A percentile compares a stretch with the other conserved stretches of the same genome.
These are phyloP conservation scores for Drosophila engyochracea DNA, from an alignment of 2,888 invertebrate species.

Conservation along the genomic window DNA sequence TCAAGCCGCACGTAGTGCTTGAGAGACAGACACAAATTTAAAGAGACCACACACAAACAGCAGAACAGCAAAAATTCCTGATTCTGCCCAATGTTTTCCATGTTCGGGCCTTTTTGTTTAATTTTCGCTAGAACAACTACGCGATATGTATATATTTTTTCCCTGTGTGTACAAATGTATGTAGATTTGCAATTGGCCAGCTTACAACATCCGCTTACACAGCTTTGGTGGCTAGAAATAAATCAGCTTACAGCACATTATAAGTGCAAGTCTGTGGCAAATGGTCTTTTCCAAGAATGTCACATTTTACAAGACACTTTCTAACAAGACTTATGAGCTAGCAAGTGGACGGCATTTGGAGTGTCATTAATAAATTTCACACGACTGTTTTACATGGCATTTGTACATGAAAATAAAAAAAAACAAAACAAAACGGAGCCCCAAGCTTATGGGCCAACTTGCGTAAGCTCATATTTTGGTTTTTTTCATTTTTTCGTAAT, in stretches of 20 bases:
- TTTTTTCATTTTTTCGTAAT: not conserved
- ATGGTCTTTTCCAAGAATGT: conserved; percentile 62
- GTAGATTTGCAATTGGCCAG: conserved; percentile 27
- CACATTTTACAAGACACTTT: conserved; percentile 55
- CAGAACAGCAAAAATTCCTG: conserved; percentile 23
- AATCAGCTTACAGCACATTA: conserved; percentile 75
- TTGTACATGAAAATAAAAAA: conserved; percentile 41
- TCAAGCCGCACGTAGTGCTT: conserved; percentile 63
- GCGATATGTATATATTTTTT: not conserved
- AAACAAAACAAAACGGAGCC: conserved; percentile 1
- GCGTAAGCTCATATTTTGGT: conserved; percentile 69
- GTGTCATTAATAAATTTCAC: conserved; percentile 73
- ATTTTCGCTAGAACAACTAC: conserved; percentile 61
- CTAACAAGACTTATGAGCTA: conserved; percentile 61
- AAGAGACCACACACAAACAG: conserved; percentile 59
- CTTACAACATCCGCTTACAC: conserved; percentile 39
- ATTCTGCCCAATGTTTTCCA: conserved; percentile 26
- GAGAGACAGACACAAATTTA: conserved; percentile 13
- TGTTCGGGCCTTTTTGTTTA: conserved; percentile 21
- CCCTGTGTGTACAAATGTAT: not conserved
- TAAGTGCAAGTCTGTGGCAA: conserved; percentile 41
- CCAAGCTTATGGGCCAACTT: conserved; percentile 21
- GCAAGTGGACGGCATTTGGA: conserved; percentile 34
- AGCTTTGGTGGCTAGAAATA: conserved; percentile 37
- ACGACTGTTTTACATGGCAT: conserved; percentile 77